phyloP scores from a whole-genome alignment of 2,888 invertebrate species.

The Hemicrepidius hirtus region DNA sequence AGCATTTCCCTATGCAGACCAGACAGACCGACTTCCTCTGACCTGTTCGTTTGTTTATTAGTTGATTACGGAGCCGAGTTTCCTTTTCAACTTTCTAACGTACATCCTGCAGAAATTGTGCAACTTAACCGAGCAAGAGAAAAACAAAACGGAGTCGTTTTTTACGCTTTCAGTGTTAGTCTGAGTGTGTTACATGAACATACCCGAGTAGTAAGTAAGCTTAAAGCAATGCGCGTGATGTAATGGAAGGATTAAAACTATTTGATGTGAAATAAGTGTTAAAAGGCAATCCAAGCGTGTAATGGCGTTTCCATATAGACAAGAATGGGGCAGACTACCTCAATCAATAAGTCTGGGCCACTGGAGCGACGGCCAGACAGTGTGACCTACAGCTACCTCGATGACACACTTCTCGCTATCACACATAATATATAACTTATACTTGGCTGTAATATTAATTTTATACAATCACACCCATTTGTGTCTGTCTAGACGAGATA shows the following conservation, averaged over 20 bases:
- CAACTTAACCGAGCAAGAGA: neutral
- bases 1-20: neutral
- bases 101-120: conserved; percentile 24
- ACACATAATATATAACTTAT: conserved; percentile 42
- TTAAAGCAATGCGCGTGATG: conserved; percentile 12
- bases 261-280: conserved; percentile 39
- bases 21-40: neutral
- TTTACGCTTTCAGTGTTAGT: too few species aligned
- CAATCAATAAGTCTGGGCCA: conserved; percentile 60
- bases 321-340: conserved; percentile 55
- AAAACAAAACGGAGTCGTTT: neutral
- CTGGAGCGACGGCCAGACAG: conserved; percentile 64
- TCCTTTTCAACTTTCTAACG: conserved; percentile 32
- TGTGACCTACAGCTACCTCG: conserved; percentile 67
- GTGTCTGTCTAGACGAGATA: conserved; percentile 49
- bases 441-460: conserved; percentile 46
- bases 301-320: conserved; percentile 36
- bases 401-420: conserved; percentile 63
- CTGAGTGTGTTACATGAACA: too few species aligned
- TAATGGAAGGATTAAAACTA: conserved; percentile 25
- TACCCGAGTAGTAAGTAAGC: neutral
- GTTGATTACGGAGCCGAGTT: conserved; percentile 12
- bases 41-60: neutral
- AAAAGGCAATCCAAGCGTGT: conserved; percentile 33
- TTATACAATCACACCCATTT: conserved; percentile 50